Evolutionary conservation across 2,797 vertebrate genomes (phyloP), one percentile per base, ranked within the genome.

Genomic region (Pseudochirops corinnae): DNA sequence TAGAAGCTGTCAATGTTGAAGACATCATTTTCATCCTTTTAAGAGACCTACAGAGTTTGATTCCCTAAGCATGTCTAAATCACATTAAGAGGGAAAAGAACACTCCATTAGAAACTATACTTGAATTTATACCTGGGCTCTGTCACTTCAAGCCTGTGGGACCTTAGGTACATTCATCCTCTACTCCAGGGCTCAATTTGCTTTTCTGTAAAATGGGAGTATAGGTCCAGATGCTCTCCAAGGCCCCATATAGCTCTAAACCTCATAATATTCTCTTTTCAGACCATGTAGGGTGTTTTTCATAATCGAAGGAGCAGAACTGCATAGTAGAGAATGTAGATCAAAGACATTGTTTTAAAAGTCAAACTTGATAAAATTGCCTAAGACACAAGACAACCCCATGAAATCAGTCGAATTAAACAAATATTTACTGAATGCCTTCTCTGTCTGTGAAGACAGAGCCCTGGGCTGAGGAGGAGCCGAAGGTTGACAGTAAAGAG

Each of bases 141-240:
- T 13, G 16, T 2, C 11, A 7, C 18, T 94, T 93, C 21, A 74
- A 46, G 56, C 82, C 57, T 94, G 16, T 39, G n/a, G 74, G 29
- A 31, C 5, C 18, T 28, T 31, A 62, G 60, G 50, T 67, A 93
- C 31, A 94, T 91, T 92, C 46, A 50, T 87, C 93, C 46, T 95
- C 57, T 93, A 94, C 95, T 95, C 56, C 93, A 62, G 96, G 95
- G 4, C 29, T 90, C 31, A 96, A 82, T 96, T 96, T 97, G n/a
- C 93, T 96, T 39, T 92, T 57, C 74, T 92, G 56, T 90, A 93
- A 97, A 93, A 90, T 96, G 39, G 28, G 29, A 90, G 94, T 60
- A 91, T 82, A 92, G 16, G 29, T 90, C 29, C 57, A 96, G 92
- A 67, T 50, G 50, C 87, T 82, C 58, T 82, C 18, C 39, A 82